Base-by-base conservation (phyloP, 2,797 vertebrate genomes). In the Vultur gryphus region DNA sequence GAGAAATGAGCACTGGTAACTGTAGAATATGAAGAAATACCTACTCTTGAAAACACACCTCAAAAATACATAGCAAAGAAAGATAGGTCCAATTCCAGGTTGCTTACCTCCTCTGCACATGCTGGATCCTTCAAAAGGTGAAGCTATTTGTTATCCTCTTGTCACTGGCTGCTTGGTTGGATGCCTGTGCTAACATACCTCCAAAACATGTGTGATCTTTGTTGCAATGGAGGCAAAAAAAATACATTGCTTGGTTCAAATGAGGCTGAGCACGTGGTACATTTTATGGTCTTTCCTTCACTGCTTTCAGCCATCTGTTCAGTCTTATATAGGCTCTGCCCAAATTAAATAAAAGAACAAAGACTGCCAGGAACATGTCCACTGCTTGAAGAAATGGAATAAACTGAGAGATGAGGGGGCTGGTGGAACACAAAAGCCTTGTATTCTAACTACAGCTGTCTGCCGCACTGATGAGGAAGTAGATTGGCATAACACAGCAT, bases 281-380 rank as follows among this genome's bases (percentile, higher is more conserved):
- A 84, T 76, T 93, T 87, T 69, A 71, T 12, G 35, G n/a, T 59
- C 29, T 89, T 90, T 83, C 69, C 61, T 43, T 83, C 66, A 28
- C 26, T 84, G 66, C 25, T 87, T 78, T 93, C 93, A 95, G 96
- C 93, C 95, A 95, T 94, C 77, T 90, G 84, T 96, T 94, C 82
- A 46, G n/a, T 79, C 81, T 49, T 76, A 57, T 16, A 43, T 23
- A 85, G 72, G 25, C 70, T 86, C 41, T 88, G 69, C 52, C 44
- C 66, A 91, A 79, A 94, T 84, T 75, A 86, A 95, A 93, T 44
- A 77, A 69, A 88, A 90, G 57, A 57, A 62, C 58, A 57, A 64
- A 80, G 55, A 75, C 77, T 86, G 67, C 48, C 62, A 95, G 76
- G 46, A 92, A 84, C 4, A 7, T 84, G 83, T 88, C 84, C 55